Conservation (phyloP, 2,888 invertebrate genomes). For the Pycnomerus fuliginosus region DNA sequence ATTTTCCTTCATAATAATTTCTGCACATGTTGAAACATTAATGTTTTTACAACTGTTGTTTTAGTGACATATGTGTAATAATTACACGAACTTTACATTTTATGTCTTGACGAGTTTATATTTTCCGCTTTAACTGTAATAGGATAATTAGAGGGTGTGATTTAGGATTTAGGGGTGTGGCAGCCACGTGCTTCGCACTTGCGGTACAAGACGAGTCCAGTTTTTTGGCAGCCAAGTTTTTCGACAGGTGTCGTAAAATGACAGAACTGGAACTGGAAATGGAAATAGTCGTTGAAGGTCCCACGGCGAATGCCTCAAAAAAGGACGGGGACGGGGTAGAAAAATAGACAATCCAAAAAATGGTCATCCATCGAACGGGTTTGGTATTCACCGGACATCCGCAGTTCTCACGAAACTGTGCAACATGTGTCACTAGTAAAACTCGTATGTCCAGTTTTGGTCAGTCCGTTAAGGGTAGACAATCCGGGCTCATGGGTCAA, state of each 20-base stretch:
- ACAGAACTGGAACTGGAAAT: too few relatives aligned
- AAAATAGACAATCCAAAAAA: slow-evolving; percentile 13
- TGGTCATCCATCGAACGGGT: slow-evolving; percentile 23
- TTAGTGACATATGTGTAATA: too few relatives aligned
- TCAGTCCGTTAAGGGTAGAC: slow-evolving; percentile 48
- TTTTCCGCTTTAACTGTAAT: too few relatives aligned
- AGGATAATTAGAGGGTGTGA: too few relatives aligned
- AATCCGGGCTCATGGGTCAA: slow-evolving; percentile 39
- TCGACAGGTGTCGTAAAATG: slow-evolving; percentile 3
- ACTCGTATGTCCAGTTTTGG: slow-evolving; percentile 50
- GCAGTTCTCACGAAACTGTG: slow-evolving; percentile 30
- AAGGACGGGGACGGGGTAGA: slow-evolving; percentile 15
- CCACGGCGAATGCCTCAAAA: slow-evolving; percentile 5
- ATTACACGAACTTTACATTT: too few relatives aligned
- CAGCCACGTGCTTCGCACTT: slow-evolving; percentile 10
- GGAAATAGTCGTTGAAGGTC: slow-evolving; percentile 17
- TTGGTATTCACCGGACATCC: slow-evolving; percentile 34
- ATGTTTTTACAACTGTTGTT: too few relatives aligned
- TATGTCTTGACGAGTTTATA: too few relatives aligned
- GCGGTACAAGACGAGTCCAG: slow-evolving; percentile 1
- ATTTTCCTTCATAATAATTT: too few relatives aligned
- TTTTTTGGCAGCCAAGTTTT: too few relatives aligned
- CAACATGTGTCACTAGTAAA: slow-evolving; percentile 45
- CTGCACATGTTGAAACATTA: too few relatives aligned
- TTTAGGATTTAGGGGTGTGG: too few relatives aligned